Base-by-base conservation (phyloP, 1,140 invertebrate species). In the Babylonia areolata region DNA sequence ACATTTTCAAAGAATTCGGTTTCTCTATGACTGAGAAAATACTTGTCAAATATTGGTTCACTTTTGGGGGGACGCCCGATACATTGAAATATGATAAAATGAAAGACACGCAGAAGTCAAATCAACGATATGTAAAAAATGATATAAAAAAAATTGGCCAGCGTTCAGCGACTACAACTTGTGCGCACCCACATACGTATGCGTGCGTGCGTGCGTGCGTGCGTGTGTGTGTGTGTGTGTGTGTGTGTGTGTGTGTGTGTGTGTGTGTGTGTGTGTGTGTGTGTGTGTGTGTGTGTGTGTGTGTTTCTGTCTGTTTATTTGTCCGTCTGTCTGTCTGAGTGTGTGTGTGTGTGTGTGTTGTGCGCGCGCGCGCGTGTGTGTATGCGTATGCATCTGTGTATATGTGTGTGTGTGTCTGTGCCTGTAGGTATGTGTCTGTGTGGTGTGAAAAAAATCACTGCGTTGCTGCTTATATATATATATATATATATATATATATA, bases 161-260 rank as follows among this genome's bases (percentile, higher is more conserved):
- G n/a, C n/a, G n/a, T n/a, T n/a, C n/a, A n/a, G n/a, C n/a, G n/a
- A n/a, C n/a, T n/a, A n/a, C n/a, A n/a, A n/a, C n/a, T n/a, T n/a
- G n/a, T n/a, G n/a, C n/a, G n/a, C n/a, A n/a, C n/a, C n/a, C n/a
- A n/a, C n/a, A n/a, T n/a, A n/a, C 35, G 71, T 35, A 31, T 73
- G 71, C 31, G 71, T 73, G 71, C 17, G 71, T 73, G 71, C 17
- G 71, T 73, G 71, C 31, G 71, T 73, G 71, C 6, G 71, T 73
- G 71, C 35, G 71, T 73, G 33, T 73, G 71, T 35, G 71, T 35
- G n/a, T 35, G 71, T 35, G 71, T 33, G n/a, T 73, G n/a, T 73
- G 12, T 73, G 71, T 15, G 33, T 0, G 71, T 73, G 71, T 1
- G 71, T 79, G 39, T 3, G 37, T 79, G 31, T 11, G 40, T 79